A percentile compares a stretch with the other conserved stretches of the same genome.
Evolutionary conservation across 2,797 vertebrate genomes (phyloP).

Genomic region (Coluber constrictor): DNA sequence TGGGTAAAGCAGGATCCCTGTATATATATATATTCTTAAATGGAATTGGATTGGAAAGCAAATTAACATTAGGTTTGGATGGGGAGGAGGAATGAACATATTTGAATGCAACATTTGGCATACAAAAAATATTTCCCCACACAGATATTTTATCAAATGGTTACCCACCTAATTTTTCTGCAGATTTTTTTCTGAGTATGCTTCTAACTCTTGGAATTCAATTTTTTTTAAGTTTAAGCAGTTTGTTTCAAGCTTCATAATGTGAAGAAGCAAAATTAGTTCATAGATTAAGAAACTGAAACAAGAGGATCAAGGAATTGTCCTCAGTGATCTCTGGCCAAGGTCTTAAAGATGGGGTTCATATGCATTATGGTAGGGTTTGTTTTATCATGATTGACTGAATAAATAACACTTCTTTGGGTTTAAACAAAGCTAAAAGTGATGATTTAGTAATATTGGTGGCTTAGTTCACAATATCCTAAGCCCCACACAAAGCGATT

Average conservation of each 20-base stretch:
- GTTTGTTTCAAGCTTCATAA: background rate
- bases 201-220: background rate
- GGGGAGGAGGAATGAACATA: background rate
- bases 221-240: background rate
- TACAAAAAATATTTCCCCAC: background rate
- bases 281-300: background rate
- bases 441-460: background rate
- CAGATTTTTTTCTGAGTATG: background rate
- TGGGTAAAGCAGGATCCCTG: background rate
- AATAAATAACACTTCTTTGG: background rate
- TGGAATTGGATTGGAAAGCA: background rate
- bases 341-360: background rate
- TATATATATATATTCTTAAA: background rate
- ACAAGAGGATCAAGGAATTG: background rate
- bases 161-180: background rate
- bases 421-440: background rate
- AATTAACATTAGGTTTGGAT: background rate
- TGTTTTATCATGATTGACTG: background rate
- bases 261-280: constrained; percentile 18
- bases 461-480: background rate
- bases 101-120: background rate
- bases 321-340: background rate
- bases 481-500: background rate
- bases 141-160: background rate
- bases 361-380: background rate